These are phyloP conservation scores for Natator depressus DNA, from an alignment of 2,113 vertebrate species.

Conservation along the genomic window DNA sequence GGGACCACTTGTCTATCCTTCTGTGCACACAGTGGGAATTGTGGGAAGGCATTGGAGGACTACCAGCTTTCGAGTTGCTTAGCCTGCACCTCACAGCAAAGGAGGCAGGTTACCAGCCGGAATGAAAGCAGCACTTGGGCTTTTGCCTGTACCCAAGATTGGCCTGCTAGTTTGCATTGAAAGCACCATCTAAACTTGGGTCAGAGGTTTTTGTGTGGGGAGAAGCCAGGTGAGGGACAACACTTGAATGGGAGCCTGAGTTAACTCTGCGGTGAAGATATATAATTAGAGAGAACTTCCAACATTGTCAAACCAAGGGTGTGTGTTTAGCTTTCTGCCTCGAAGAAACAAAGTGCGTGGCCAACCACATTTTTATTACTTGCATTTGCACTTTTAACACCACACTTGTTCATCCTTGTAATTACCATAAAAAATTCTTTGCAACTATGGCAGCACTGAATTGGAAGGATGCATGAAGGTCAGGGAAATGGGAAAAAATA, in stretches of 20 bases:
- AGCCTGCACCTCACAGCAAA: background rate
- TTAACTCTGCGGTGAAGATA: background rate
- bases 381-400: constrained; percentile 40
- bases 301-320: background rate
- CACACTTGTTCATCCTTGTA: constrained; percentile 16
- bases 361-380: constrained; percentile 4
- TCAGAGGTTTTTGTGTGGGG: background rate
- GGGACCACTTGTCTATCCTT: background rate
- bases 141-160: background rate
- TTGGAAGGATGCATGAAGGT: constrained; percentile 46
- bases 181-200: background rate
- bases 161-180: background rate
- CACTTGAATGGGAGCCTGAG: background rate
- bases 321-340: background rate
- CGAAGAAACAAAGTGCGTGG: background rate
- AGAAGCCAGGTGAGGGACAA: background rate
- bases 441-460: constrained; percentile 31
- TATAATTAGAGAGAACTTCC: background rate
- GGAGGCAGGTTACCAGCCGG: background rate
- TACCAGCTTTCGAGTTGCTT: background rate
- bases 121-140: background rate
- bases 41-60: background rate
- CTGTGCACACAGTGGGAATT: background rate
- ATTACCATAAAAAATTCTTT: constrained; percentile 17
- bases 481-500: constrained; percentile 42